phyloP scores from a whole-genome alignment of 2,797 vertebrate genomes.

The Telmatherina bonti region DNA sequence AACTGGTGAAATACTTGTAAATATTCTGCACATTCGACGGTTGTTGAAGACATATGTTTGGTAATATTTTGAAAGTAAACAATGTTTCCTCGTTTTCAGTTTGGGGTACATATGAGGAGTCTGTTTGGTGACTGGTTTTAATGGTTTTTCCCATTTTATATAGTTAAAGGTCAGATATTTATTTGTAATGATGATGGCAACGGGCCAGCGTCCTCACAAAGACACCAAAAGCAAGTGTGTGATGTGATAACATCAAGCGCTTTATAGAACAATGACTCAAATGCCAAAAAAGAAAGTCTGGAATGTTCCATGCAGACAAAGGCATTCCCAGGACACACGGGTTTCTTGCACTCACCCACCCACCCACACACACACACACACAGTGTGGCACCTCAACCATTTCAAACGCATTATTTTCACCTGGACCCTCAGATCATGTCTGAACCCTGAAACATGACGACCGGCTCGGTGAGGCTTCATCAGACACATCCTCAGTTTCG shows the following conservation, averaged over 20 bases:
- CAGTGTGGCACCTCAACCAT: too few relatives aligned
- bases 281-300: slow-evolving; percentile 60
- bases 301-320: slow-evolving; percentile 76
- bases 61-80: too few relatives aligned
- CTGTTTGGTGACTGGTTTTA: too few relatives aligned
- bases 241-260: slow-evolving; percentile 63
- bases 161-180: too few relatives aligned
- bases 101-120: too few relatives aligned
- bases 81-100: too few relatives aligned
- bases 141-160: too few relatives aligned
- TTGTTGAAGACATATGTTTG: too few relatives aligned
- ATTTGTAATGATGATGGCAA: not conserved
- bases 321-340: slow-evolving; percentile 70
- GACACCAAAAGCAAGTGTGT: not conserved
- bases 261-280: slow-evolving; percentile 68
- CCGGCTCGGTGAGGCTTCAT: not conserved
- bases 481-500: not conserved
- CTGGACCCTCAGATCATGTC: not conserved
- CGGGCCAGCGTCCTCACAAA: not conserved
- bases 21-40: too few relatives aligned
- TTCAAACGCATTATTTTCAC: not conserved
- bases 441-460: not conserved
- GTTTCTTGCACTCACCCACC: slow-evolving; percentile 62
- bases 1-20: too few relatives aligned
- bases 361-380: slow-evolving; percentile 4